These are phyloP conservation scores for Acrobasis consociella DNA, from an alignment of 2,888 invertebrate species.

Conservation along the genomic window DNA sequence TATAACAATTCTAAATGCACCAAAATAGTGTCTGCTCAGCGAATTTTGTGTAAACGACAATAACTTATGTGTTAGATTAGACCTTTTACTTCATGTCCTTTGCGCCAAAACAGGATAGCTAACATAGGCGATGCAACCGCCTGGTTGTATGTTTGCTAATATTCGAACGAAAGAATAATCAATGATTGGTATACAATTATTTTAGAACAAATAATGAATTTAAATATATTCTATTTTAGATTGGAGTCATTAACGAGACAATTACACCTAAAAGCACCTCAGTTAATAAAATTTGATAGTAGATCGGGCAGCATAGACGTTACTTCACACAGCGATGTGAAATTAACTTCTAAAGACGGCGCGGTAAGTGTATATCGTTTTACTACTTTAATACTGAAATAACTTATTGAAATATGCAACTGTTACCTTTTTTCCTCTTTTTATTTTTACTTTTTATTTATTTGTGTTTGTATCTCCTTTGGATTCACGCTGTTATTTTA, in stretches of 20 bases:
- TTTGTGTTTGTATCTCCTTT: too few relatives aligned
- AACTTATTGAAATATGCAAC: too few relatives aligned
- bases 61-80: too few relatives aligned
- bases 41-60: too few relatives aligned
- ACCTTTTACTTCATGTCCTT: too few relatives aligned
- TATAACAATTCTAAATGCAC: too few relatives aligned
- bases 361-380: constrained; percentile 64
- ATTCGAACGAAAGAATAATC: too few relatives aligned
- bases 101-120: too few relatives aligned
- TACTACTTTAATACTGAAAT: not conserved
- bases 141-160: too few relatives aligned
- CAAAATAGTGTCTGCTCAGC: too few relatives aligned
- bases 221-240: constrained; percentile 63
- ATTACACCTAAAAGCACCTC: constrained; percentile 87
- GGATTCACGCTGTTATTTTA: not conserved
- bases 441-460: not conserved
- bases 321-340: constrained; percentile 87
- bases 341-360: constrained; percentile 88
- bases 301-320: constrained; percentile 90
- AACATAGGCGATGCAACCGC: too few relatives aligned
- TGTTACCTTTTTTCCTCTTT: too few relatives aligned
- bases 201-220: not conserved
- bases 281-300: constrained; percentile 89
- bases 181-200: not conserved
- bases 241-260: constrained; percentile 92